Evolutionary conservation across 1,140 invertebrate genomes (phyloP).

Genomic region (Dreissena rostriformis): DNA sequence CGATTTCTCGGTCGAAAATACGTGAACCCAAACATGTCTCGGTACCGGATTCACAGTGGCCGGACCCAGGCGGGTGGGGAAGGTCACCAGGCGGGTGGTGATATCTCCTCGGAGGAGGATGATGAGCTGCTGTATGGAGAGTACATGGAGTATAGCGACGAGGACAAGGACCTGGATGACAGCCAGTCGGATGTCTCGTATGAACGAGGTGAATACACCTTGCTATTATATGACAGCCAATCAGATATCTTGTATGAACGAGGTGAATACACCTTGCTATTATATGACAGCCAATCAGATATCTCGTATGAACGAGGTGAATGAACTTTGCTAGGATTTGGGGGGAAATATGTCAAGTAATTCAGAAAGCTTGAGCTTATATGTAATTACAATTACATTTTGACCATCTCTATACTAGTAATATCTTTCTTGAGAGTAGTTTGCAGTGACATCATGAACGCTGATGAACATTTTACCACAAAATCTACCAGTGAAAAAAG

Average conservation of each 20-base stretch:
- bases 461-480: too few species aligned
- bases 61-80: neutral
- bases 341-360: too few species aligned
- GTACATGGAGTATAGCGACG: conserved; percentile 49
- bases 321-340: too few species aligned
- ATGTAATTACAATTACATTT: too few species aligned
- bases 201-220: conserved; percentile 25
- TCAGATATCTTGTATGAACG: conserved; percentile 38
- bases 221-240: neutral
- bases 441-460: too few species aligned
- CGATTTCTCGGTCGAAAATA: conserved; percentile 49
- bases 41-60: conserved; percentile 41
- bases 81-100: neutral
- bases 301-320: conserved; percentile 44
- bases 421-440: too few species aligned
- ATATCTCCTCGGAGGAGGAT: neutral
- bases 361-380: too few species aligned
- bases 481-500: too few species aligned
- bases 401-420: too few species aligned
- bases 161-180: conserved; percentile 28
- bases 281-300: neutral
- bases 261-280: neutral
- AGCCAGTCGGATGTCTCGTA: conserved; percentile 37
- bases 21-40: conserved; percentile 66
- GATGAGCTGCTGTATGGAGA: conserved; percentile 22